phyloP scores from a whole-genome alignment of 1,140 invertebrate genomes.

The Nasonia vitripennis region DNA sequence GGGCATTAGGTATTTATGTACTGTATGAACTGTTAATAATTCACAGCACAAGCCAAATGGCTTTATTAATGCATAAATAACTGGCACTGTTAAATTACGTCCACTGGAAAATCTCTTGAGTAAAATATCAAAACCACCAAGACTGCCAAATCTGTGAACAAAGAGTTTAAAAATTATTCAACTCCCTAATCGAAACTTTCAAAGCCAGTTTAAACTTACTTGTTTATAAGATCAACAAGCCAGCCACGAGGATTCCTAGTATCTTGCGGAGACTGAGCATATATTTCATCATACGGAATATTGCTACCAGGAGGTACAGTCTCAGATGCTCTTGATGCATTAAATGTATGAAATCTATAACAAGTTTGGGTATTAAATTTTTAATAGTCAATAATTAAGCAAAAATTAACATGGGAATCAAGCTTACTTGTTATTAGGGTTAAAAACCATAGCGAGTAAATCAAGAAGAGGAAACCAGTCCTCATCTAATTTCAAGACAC shows the following conservation, averaged over 20 bases:
- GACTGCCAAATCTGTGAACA: conserved; percentile 85
- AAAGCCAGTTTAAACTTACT: conserved; percentile 70
- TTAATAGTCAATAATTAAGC: neutral
- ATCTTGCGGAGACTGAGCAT: conserved; percentile 87
- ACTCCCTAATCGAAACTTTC: conserved; percentile 37
- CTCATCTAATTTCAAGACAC: conserved; percentile 91
- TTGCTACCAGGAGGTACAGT: conserved; percentile 81
- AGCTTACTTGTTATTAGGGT: conserved; percentile 92
- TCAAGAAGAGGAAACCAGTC: conserved; percentile 96
- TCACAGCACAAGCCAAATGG: conserved; percentile 96
- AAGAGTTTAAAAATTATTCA: conserved; percentile 22
- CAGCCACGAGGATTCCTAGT: conserved; percentile 89
- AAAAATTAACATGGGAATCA: neutral
- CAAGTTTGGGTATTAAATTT: conserved; percentile 38
- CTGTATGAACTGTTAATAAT: conserved; percentile 90
- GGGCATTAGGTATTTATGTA: conserved; percentile 95
- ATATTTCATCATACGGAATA: conserved; percentile 85
- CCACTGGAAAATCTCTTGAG: conserved; percentile 89
- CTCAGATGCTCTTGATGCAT: conserved; percentile 88
- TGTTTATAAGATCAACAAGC: conserved; percentile 97
- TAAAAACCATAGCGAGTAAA: conserved; percentile 93
- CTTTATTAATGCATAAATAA: conserved; percentile 89
- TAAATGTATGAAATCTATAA: conserved; percentile 94
- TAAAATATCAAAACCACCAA: conserved; percentile 92
- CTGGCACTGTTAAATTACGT: conserved; percentile 83